Evolutionary conservation across 2,888 invertebrate species (phyloP), one percentile per base, ranked within the genome.

Genomic region (Limnephilus marmoratus): DNA sequence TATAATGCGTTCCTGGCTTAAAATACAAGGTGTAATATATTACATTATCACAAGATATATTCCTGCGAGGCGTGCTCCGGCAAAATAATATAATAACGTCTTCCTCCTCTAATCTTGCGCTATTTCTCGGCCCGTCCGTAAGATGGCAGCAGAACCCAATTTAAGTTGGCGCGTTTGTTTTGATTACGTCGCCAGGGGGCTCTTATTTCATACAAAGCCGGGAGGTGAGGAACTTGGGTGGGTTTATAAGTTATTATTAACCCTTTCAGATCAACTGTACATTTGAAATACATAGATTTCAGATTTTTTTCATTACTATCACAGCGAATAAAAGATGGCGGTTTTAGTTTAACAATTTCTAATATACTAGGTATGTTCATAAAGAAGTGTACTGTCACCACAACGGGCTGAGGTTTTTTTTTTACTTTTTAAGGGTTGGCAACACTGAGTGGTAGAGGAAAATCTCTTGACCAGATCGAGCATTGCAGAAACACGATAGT

Each of bases 131-230:
- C 31, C 29, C 31, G 87, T 11, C 87, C 87, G 87, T 81, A 89
- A 89, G 88, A 92, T 91, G 92, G 92, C 92, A 68, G 90, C 92
- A 89, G 92, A 93, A 92, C 93, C 92, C 93, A 93, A 92, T 93
- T 93, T 93, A 93, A 93, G 93, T 93, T 93, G 88, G 92, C 85
- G 90, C 93, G 93, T 93, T 93, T 93, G 92, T 93, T 93, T 93
- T 93, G 93, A 93, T 92, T 93, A 93, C 92, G 91, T 80, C 88
- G 88, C 88, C 37, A 80, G 88, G 88, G 88, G 88, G 88, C 88
- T 81, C 88, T 87, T 89, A 89, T 89, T 89, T 89, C 88, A 80
- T 89, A 89, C 37, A 81, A 49, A 45, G 34, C 88, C 49, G 49
- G 31, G 87, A 49, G 87, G 87, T 87, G 34, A 34, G 81, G 24